These are phyloP conservation scores for Sinopyrophorus schimmeli DNA, from an alignment of 2,888 invertebrate species.

Conservation along the genomic window DNA sequence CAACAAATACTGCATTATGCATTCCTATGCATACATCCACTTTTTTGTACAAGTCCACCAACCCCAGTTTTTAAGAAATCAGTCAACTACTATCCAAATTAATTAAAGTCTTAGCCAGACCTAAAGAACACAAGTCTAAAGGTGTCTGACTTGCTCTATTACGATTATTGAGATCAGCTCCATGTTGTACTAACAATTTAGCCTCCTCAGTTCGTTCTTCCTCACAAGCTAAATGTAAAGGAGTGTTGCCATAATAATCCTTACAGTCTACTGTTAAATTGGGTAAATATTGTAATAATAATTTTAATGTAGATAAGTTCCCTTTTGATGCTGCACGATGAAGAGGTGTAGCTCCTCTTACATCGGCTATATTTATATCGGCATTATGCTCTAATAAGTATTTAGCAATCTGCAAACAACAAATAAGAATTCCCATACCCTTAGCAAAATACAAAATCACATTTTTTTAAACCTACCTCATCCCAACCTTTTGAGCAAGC, in stretches of 20 bases:
- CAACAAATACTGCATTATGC: constrained; percentile 16
- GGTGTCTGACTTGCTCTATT: constrained; percentile 72
- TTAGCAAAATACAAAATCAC: not conserved
- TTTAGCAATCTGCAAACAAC: constrained; percentile 64
- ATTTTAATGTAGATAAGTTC: constrained; percentile 66
- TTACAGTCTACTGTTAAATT: constrained; percentile 60
- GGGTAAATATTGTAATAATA: constrained; percentile 63
- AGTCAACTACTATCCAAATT: constrained; percentile 6
- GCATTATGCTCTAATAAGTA: constrained; percentile 69
- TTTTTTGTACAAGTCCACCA: no score
- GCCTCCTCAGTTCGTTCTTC: constrained; percentile 73
- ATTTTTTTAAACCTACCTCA: constrained; percentile 53
- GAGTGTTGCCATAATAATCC: constrained; percentile 75
- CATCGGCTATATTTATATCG: constrained; percentile 69
- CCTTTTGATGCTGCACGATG: constrained; percentile 83
- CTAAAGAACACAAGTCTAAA: constrained; percentile 60
- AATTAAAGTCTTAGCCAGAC: constrained; percentile 14
- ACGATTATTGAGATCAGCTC: constrained; percentile 61
- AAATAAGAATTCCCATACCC: constrained; percentile 24
- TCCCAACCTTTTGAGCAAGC: constrained; percentile 82
- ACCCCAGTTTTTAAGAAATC: no score
- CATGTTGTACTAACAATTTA: constrained; percentile 65
- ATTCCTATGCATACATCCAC: no score
- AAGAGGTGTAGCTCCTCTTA: constrained; percentile 71
- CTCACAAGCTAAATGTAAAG: constrained; percentile 83